Evolutionary conservation across 2,113 vertebrate species (phyloP).

Genomic region (Solea solea): DNA sequence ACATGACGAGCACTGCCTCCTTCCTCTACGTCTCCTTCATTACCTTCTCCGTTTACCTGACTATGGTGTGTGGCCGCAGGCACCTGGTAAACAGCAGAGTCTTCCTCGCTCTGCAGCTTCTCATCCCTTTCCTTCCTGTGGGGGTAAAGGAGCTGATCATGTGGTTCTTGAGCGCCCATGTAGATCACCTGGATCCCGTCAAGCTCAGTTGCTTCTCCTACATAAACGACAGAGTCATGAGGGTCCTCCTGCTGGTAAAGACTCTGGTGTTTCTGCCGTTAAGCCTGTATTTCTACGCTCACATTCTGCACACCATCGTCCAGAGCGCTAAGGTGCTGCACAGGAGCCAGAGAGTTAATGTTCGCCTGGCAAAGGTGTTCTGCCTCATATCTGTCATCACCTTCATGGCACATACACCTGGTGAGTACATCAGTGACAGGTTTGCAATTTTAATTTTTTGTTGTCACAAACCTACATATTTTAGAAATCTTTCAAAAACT

Average conservation of each 20-base stretch:
- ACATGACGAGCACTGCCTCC: constrained; percentile 55
- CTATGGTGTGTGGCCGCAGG: constrained; percentile 52
- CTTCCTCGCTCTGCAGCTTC: constrained; percentile 59
- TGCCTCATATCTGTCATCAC: constrained; percentile 66
- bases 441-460: no score
- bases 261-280: constrained; percentile 50
- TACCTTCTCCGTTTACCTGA: constrained; percentile 68
- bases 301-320: constrained; percentile 55
- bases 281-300: constrained; percentile 63
- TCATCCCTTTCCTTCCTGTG: constrained; percentile 55
- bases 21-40: constrained; percentile 71
- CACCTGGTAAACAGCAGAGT: constrained; percentile 55
- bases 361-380: constrained; percentile 67
- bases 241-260: constrained; percentile 52
- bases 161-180: constrained; percentile 27
- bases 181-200: constrained; percentile 57
- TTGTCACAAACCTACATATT: no score
- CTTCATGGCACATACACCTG: constrained; percentile 66
- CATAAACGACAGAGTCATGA: constrained; percentile 60
- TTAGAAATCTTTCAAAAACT: no score
- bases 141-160: constrained; percentile 53
- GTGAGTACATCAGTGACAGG: constrained; percentile 33
- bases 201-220: constrained; percentile 69
- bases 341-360: constrained; percentile 60
- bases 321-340: constrained; percentile 56